Percentiles rank a stretch among this genome's conserved stretches.
These are phyloP conservation scores for Hozukius guyotensis DNA, from an alignment of 2,797 vertebrate genomes.

Conservation along the genomic window DNA sequence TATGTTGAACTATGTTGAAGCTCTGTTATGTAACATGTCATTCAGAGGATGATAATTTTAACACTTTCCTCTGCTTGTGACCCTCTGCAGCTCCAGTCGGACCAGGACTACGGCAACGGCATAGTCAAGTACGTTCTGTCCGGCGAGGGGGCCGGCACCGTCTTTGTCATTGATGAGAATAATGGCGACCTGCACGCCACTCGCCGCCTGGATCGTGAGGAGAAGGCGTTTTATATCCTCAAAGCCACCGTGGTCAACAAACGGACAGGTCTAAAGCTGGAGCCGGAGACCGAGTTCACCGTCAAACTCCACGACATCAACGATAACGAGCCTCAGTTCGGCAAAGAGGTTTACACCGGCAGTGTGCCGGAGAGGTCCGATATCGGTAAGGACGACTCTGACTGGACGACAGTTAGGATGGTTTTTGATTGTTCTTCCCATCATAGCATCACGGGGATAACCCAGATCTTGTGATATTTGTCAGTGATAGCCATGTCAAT, in stretches of 20 bases:
- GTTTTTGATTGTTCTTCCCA: background rate
- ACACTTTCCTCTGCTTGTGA: background rate
- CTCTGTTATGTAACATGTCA: no score
- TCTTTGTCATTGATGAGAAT: constrained; percentile 92
- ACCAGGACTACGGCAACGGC: constrained; percentile 92
- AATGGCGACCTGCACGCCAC: constrained; percentile 96
- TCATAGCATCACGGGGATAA: background rate
- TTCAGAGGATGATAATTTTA: background rate
- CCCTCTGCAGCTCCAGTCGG: constrained; percentile 91
- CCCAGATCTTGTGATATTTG: background rate
- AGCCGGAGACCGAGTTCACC: constrained; percentile 94
- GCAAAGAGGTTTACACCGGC: constrained; percentile 89
- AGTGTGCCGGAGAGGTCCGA: constrained; percentile 94
- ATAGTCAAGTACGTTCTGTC: constrained; percentile 93
- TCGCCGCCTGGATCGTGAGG: constrained; percentile 92
- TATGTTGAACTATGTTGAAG: background rate
- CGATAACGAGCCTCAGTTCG: constrained; percentile 95
- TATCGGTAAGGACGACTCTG: constrained; percentile 83
- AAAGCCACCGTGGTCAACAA: constrained; percentile 91
- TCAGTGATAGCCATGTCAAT: background rate
- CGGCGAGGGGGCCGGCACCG: constrained; percentile 91
- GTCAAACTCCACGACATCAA: constrained; percentile 98
- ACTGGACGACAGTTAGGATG: background rate
- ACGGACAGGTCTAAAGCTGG: constrained; percentile 86
- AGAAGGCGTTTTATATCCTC: constrained; percentile 90